Base-by-base conservation (phyloP, 2,888 invertebrate species). In the Drosophila antonietae region DNA sequence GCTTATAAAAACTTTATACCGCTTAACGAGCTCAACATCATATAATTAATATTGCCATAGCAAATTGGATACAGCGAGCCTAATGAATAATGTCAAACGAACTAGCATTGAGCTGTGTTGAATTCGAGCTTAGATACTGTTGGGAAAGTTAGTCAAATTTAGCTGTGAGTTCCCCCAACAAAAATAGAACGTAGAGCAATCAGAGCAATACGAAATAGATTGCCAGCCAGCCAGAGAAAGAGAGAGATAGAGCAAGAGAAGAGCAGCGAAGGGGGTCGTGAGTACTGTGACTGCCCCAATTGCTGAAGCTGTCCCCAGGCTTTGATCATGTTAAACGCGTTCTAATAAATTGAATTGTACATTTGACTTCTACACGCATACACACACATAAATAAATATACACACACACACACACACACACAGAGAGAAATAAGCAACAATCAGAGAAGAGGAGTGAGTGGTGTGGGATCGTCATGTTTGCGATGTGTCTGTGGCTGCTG, bases 261-360 rank as follows among this genome's bases (percentile, higher is more conserved):
- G 28, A 18, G 49, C 3, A 35, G 33, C 3, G 14, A 20, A 52
- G 35, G 18, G 28, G 33, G 31, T 12, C 2, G 41, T 9, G 18
- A 47, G 18, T 43, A 43, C 55, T 49, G 53, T 49, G 68, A 47
- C 66, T 89, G 79, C 72, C 85, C 73, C 88, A 88, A 74, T 69
- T 74, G 70, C 20, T 31, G 57, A 61, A 68, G 46, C 65, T 47
- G 78, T 70, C 52, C 69, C 73, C 68, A 65, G 83, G 73, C 58
- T 59, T 65, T 73, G 85, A 82, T 80, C 81, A 70, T 84, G 82
- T 72, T 78, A 80, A 90, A 68, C 75, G 82, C 90, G 86, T 78
- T 89, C 88, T 86, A 89, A 88, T 89, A 89, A 88, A 90, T 88
- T 88, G 74, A 89, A 89, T 90, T 88, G 90, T 81, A 89, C 90